Evolutionary conservation across 2,797 vertebrate genomes (phyloP), one percentile per base, ranked within the genome.

Genomic region (Garrulus glandarius): DNA sequence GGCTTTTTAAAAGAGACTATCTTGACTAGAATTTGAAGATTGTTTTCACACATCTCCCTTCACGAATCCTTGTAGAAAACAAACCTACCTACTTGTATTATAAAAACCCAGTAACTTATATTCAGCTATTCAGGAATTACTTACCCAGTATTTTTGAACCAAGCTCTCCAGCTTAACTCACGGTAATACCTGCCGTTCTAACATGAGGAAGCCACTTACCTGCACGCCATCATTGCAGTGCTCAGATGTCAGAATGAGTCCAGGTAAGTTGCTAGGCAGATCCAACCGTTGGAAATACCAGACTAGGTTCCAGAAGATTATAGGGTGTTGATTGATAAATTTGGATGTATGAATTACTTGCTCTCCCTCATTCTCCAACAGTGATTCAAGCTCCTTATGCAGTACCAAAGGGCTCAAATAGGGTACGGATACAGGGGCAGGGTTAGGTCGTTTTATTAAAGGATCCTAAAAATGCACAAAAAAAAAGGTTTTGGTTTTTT

Each of bases 281-380:
- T 99, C 99, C 96, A 99, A 93, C 36, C 99, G 98, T 23, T 97
- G 98, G 97, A 99, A 99, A 98, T 99, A 99, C 99, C 99, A 99
- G 56, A 99, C 98, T 61, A 99, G 97, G 97, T 99, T 99, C 99
- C 99, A 99, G 98, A 99, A 99, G 95, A 99, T 99, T 93, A 99
- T 99, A 11, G 99, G 99, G 92, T 99, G 99, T 96, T 99, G 99
- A 97, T 99, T 99, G 95, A 99, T 99, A 97, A 99, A 99, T 92
- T 99, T 99, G 89, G 99, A 98, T 21, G 99, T 99, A 96, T 99
- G 99, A 96, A 99, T 99, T 72, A 99, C 99, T 98, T 99, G 98
- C 92, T 99, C 99, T 17, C 99, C 99, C 88, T 99, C 99, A 59
- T 99, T 99, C 97, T 99, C 99, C 97, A 99, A 86, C 74, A 99